phyloP scores from a whole-genome alignment of 2,888 invertebrate genomes.

The Drosophila mercatorum region DNA sequence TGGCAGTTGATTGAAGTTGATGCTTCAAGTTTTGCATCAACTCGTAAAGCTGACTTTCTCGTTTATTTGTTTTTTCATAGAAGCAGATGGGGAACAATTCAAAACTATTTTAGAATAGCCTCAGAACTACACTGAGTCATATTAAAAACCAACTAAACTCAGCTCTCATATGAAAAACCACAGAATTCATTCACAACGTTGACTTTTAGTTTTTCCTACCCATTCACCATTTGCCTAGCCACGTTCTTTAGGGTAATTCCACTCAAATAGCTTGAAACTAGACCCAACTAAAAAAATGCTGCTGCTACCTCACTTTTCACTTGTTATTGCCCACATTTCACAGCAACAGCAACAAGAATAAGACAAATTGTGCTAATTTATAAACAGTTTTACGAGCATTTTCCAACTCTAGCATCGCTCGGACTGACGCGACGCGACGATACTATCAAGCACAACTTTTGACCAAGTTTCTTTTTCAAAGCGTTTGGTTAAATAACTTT shows the following conservation, averaged over 20 bases:
- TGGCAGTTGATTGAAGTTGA: conserved; percentile 11
- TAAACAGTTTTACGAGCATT: conserved; percentile 52
- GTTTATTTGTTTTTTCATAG: too few species aligned
- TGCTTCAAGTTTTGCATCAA: conserved; percentile 9
- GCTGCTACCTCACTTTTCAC: conserved; percentile 12
- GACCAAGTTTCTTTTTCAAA: conserved; percentile 66
- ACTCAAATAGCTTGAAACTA: not conserved
- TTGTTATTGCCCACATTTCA: conserved; percentile 23
- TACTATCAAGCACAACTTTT: conserved; percentile 60
- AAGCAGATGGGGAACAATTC: too few species aligned
- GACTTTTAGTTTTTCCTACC: not conserved
- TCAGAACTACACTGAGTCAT: too few species aligned
- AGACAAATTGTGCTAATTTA: conserved; percentile 68
- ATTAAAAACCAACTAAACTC: too few species aligned
- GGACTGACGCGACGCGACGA: conserved; percentile 25
- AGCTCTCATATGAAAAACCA: not conserved
- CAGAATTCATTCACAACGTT: not conserved
- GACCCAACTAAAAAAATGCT: not conserved
- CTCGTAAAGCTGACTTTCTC: not conserved
- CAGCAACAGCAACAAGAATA: conserved; percentile 18
- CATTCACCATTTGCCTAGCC: not conserved
- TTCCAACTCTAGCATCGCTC: conserved; percentile 28
- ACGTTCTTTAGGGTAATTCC: not conserved
- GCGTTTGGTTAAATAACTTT: conserved; percentile 67
- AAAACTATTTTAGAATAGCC: too few species aligned